These are phyloP conservation scores for Ceratina calcarata DNA, from an alignment of 1,140 invertebrate genomes.

Conservation along the genomic window DNA sequence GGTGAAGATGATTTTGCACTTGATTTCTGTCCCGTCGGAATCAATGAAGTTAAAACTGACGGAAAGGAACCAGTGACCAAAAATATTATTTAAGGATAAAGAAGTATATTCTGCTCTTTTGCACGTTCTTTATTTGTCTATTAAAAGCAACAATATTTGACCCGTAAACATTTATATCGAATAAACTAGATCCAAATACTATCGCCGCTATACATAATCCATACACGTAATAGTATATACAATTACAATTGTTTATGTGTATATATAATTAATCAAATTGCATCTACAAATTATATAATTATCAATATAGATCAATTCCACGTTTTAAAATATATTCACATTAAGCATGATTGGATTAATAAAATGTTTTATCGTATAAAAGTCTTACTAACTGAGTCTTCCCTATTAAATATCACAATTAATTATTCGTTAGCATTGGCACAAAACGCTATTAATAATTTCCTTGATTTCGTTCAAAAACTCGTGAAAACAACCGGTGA, in stretches of 20 bases:
- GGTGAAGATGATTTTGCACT: slow-evolving; percentile 81
- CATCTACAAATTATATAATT: slow-evolving; percentile 17
- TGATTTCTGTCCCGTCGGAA: slow-evolving; percentile 82
- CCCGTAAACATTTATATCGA: slow-evolving; percentile 1
- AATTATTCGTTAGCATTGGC: slow-evolving; percentile 41
- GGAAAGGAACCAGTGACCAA: slow-evolving; percentile 35
- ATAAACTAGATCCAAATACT: slow-evolving; percentile 14
- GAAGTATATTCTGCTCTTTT: not conserved
- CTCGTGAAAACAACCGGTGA: slow-evolving; percentile 64
- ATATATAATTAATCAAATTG: slow-evolving; percentile 16
- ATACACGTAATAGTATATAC: not conserved
- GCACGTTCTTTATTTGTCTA: not conserved
- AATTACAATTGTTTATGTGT: slow-evolving; percentile 17
- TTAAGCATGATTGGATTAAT: slow-evolving; percentile 15
- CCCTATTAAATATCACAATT: slow-evolving; percentile 16
- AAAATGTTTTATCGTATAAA: slow-evolving; percentile 26
- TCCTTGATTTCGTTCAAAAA: slow-evolving; percentile 74
- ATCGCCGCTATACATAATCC: not conserved
- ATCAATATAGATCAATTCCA: slow-evolving; percentile 21
- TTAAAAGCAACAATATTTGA: not conserved
- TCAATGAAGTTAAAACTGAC: slow-evolving; percentile 75
- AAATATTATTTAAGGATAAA: not conserved
- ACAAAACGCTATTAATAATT: slow-evolving; percentile 65
- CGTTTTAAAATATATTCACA: slow-evolving; percentile 32
- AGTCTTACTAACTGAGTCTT: not conserved